Evolutionary conservation across 1,140 invertebrate species (phyloP).

Genomic region (Heliconius hewitsoni): DNA sequence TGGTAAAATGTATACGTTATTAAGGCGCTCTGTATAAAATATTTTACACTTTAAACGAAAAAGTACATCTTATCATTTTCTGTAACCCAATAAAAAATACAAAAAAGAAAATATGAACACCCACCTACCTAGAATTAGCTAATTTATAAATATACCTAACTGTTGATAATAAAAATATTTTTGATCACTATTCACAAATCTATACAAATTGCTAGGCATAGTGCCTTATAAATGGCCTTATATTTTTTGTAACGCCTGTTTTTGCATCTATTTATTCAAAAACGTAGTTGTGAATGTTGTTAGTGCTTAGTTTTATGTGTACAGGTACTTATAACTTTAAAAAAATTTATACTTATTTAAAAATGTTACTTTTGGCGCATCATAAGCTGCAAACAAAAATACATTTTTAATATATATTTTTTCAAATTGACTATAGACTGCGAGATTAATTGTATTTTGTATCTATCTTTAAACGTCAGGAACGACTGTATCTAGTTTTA

Average conservation of each 20-base stretch:
- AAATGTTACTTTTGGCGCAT: background rate
- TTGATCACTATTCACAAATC: background rate
- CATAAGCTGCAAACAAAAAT: no score
- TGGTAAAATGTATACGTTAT: conserved; percentile 22
- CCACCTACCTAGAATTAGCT: background rate
- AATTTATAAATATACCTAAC: background rate
- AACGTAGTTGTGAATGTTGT: conserved; percentile 5
- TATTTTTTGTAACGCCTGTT: background rate
- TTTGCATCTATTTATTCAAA: conserved; percentile 14
- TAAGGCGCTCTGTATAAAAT: conserved; percentile 5
- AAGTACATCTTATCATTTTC: background rate
- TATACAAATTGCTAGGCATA: conserved; percentile 1
- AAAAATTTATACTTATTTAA: background rate
- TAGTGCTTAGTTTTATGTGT: conserved; percentile 1
- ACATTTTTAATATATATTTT: no score
- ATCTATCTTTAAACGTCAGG: no score
- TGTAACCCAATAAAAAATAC: background rate
- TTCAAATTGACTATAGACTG: no score
- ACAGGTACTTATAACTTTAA: background rate
- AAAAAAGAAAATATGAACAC: conserved; percentile 11
- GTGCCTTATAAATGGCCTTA: conserved; percentile 2
- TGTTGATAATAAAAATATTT: background rate
- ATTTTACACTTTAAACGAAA: background rate
- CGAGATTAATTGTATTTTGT: no score
- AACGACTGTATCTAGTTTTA: no score